A percentile compares a stretch with the other conserved stretches of the same genome.
Conservation (phyloP, 2,797 vertebrate species). For the Lithobates pipiens region DNA sequence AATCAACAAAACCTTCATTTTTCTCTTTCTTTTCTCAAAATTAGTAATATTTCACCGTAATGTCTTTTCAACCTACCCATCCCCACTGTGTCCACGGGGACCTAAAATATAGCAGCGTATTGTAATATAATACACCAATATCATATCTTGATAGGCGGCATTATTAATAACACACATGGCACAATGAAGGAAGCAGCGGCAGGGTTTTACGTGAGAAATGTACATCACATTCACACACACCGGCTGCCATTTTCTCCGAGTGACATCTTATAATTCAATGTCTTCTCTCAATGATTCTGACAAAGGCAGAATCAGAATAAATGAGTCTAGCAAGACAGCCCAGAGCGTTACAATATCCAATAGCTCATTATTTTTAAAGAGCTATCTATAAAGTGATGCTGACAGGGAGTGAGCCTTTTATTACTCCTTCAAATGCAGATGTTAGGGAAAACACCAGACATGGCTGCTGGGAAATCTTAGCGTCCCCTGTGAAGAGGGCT, state of each 20-base stretch:
- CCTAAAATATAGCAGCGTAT: background rate
- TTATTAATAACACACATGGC: slow-evolving; percentile 43
- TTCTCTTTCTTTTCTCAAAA: background rate
- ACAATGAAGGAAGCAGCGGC: slow-evolving; percentile 56
- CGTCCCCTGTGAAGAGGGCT: background rate
- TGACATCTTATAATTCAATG: slow-evolving; percentile 84
- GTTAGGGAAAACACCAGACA: slow-evolving; percentile 23
- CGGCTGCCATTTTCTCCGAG: slow-evolving; percentile 79
- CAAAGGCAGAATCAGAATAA: slow-evolving; percentile 83
- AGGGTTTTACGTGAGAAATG: slow-evolving; percentile 69
- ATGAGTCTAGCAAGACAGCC: slow-evolving; percentile 81
- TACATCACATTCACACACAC: slow-evolving; percentile 73
- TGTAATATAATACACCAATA: background rate
- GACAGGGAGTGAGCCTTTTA: slow-evolving; percentile 82
- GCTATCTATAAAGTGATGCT: slow-evolving; percentile 84
- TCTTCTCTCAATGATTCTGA: slow-evolving; percentile 80
- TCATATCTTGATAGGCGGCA: slow-evolving; percentile 32
- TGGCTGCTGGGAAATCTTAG: slow-evolving; percentile 33
- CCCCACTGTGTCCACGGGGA: background rate
- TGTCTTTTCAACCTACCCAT: background rate
- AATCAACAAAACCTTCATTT: too few species aligned
- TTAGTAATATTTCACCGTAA: background rate
- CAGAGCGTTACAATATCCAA: slow-evolving; percentile 82
- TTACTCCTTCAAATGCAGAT: slow-evolving; percentile 76
- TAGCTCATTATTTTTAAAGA: slow-evolving; percentile 85